phyloP scores from a whole-genome alignment of 1,140 invertebrate species.

The Sinella curviseta region DNA sequence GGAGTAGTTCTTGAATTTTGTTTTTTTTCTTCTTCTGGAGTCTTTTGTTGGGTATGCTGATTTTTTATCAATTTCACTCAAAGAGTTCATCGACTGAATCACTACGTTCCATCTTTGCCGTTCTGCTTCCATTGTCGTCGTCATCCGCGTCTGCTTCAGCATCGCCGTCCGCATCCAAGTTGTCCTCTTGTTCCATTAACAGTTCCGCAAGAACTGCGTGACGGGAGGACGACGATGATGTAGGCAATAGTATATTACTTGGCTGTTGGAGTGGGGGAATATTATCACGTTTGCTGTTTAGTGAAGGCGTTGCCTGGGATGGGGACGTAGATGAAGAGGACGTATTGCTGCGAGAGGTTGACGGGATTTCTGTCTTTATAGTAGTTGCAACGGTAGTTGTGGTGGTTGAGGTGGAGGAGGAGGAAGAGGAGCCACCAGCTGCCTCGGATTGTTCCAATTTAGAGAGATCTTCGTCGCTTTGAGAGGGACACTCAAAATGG shows the following conservation, averaged over 20 bases:
- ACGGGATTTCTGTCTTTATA: not conserved
- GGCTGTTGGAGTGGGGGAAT: not conserved
- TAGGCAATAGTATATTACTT: not conserved
- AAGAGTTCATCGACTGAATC: not conserved
- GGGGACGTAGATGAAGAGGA: not conserved
- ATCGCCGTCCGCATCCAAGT: not conserved
- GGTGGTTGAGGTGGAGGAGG: not conserved
- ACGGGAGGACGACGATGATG: not conserved
- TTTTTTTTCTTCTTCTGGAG: too few relatives aligned
- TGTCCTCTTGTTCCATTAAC: not conserved
- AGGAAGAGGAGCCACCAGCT: not conserved
- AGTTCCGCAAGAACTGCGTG: not conserved
- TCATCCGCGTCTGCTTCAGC: not conserved
- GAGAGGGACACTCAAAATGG: conserved; percentile 92
- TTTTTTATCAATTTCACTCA: not conserved
- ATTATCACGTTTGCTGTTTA: not conserved
- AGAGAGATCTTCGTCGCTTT: conserved; percentile 56
- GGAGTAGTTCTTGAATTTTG: too few relatives aligned
- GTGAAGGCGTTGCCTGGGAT: not conserved
- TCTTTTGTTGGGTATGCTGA: too few relatives aligned
- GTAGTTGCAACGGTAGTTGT: not conserved
- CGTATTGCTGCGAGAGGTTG: not conserved
- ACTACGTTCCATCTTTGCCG: not conserved
- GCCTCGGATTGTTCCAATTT: not conserved
- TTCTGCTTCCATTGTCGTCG: not conserved